phyloP scores from a whole-genome alignment of 2,888 invertebrate species.

The Orchestes rusci region DNA sequence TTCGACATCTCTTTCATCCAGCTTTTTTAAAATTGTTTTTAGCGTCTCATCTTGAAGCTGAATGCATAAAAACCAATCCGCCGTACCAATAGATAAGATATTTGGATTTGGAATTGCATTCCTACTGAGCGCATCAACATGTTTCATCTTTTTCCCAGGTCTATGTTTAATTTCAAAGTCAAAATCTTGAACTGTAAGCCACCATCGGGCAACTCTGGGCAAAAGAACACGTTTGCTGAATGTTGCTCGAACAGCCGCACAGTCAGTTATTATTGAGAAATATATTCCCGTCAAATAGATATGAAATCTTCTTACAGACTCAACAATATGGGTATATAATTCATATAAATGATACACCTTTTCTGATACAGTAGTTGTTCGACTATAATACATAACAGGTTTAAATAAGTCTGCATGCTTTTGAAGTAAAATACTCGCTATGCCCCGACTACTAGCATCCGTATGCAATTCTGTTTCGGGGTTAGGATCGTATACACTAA shows the following conservation, averaged over 20 bases:
- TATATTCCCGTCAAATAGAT: constrained; percentile 23
- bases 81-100: constrained; percentile 5
- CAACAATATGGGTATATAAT: constrained; percentile 5
- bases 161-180: constrained; percentile 13
- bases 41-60: constrained; percentile 23
- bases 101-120: not conserved
- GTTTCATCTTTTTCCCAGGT: constrained; percentile 8
- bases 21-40: constrained; percentile 9
- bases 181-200: constrained; percentile 6
- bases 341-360: constrained; percentile 6
- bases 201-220: constrained; percentile 13
- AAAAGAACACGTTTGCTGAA: constrained; percentile 8
- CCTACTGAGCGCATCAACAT: constrained; percentile 7
- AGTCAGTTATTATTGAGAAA: constrained; percentile 16
- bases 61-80: constrained; percentile 19
- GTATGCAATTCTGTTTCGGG: constrained; percentile 19
- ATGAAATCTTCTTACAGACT: constrained; percentile 9
- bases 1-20: constrained; percentile 3
- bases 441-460: constrained; percentile 24
- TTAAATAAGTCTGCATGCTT: constrained; percentile 2
- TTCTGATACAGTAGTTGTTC: constrained; percentile 1
- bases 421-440: constrained; percentile 29
- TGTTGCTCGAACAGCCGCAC: constrained; percentile 2
- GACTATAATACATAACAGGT: constrained; percentile 10
- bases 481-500: constrained; percentile 8